Conservation (phyloP, 2,113 vertebrate genomes). For the Beaufortia kweichowensis region DNA sequence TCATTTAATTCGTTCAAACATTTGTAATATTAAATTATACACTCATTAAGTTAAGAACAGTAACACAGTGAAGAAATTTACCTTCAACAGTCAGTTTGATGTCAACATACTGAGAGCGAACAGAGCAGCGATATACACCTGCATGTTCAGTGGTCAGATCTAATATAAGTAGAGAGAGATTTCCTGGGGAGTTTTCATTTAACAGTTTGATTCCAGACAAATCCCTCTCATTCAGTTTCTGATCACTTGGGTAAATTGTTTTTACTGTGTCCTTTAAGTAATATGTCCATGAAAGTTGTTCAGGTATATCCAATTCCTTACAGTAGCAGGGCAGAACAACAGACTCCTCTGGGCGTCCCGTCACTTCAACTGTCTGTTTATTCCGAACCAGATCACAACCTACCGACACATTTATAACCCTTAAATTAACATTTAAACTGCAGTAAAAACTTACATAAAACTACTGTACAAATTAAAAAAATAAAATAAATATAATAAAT, state of each 20-base stretch:
- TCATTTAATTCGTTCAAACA: too few relatives aligned
- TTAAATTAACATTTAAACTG: background rate
- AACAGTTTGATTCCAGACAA: slow-evolving; percentile 6
- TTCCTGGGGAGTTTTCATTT: background rate
- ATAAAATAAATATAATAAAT: too few relatives aligned
- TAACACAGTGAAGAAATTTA: background rate
- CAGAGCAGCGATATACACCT: background rate
- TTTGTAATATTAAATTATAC: too few relatives aligned
- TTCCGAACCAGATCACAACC: background rate
- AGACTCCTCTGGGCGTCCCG: background rate
- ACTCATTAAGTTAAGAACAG: too few relatives aligned
- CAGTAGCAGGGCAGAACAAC: slow-evolving; percentile 25
- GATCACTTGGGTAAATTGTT: background rate
- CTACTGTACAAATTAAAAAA: too few relatives aligned
- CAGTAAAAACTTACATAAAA: too few relatives aligned
- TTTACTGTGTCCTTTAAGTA: background rate
- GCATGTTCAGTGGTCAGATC: slow-evolving; percentile 7
- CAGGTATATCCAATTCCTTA: background rate
- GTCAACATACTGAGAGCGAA: background rate
- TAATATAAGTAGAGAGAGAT: slow-evolving; percentile 36
- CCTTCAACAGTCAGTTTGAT: background rate
- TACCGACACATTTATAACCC: background rate
- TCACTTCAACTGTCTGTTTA: background rate
- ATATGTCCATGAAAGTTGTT: background rate
- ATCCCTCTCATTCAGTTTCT: background rate